Evolutionary conservation across 2,797 vertebrate genomes (phyloP), one percentile per base, ranked within the genome.

Genomic region (Triplophysa yarkandensis): DNA sequence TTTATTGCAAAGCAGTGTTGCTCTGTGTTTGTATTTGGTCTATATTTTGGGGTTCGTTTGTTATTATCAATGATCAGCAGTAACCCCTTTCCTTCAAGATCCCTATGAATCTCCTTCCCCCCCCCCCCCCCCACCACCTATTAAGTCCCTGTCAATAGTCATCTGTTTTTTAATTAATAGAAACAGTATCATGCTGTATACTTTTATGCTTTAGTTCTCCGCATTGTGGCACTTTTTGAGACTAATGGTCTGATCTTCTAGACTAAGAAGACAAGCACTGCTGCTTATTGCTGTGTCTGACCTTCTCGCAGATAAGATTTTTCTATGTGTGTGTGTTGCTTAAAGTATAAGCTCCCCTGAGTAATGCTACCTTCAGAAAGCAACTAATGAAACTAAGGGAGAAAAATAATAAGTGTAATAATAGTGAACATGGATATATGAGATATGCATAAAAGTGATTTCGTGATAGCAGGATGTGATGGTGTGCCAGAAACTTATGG

Each of bases 81-180:
- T 48, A 19, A 19, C 2, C 19, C 46, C 2, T 48, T 48, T 6
- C 19, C 23, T n/a, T 50, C 46, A 50, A n/a, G 46, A 19, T 4
- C 8, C n/a, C 19, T 8, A 23, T 19, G 21, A 50, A 19, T 48
- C 17, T 19, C 7, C n/a, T 19, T 8, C 14, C 41, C 16, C 32
- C 32, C 9, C 52, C 43, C 48, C 57, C 28, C 63, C 30, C 39
- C 9, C 52, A 32, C 48, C 57, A 21, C 63, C 30, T 30, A 16
- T 43, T 55, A 68, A 61, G 25, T 23, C 21, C 43, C 27, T 39
- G 36, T 36, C 44, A 52, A 61, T 50, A 30, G 13, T 7, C 32
- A 36, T 76, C 27, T 77, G 67, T 58, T 30, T 66, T 64, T 66
- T 63, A 52, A 71, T 62, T 44, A 28, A 44, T 21, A 16, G 23